These are phyloP conservation scores for Coelinius sp. DNA, from an alignment of 2,888 invertebrate genomes.

Conservation along the genomic window DNA sequence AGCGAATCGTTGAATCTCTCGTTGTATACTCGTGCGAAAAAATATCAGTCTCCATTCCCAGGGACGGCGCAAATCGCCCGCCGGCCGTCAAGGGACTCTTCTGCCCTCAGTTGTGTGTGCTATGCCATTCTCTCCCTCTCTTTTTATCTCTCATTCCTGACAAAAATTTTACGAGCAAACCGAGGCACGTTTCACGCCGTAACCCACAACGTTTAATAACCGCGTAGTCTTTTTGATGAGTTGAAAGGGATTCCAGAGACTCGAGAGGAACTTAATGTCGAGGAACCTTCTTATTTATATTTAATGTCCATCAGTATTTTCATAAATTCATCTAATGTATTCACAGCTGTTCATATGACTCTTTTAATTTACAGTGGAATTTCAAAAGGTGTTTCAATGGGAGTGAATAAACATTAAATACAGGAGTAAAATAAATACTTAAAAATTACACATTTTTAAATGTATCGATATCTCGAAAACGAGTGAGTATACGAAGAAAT, in stretches of 20 bases:
- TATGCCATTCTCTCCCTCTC: not conserved
- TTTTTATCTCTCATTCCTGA: constrained; percentile 13
- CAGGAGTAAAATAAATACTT: too few relatives aligned
- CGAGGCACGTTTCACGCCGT: constrained; percentile 39
- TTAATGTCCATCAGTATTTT: not conserved
- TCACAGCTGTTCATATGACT: not conserved
- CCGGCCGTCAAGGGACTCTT: constrained; percentile 17
- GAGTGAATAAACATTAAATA: too few relatives aligned
- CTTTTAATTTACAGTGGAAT: too few relatives aligned
- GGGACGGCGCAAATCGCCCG: constrained; percentile 34
- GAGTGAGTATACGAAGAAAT: too few relatives aligned
- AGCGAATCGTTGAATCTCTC: not conserved
- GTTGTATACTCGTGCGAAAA: constrained; percentile 47
- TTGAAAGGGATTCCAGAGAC: not conserved
- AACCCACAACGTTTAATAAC: constrained; percentile 19
- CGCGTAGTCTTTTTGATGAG: constrained; percentile 13
- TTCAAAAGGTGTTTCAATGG: too few relatives aligned
- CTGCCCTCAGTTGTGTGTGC: constrained; percentile 18
- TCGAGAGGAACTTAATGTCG: not conserved
- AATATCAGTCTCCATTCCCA: constrained; percentile 46
- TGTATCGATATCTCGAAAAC: too few relatives aligned
- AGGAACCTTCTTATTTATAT: not conserved
- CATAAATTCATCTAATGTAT: not conserved
- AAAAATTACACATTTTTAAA: too few relatives aligned
- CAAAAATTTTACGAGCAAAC: constrained; percentile 42